Conservation (phyloP, 2,888 invertebrate species). For the Serripes groenlandicus region DNA sequence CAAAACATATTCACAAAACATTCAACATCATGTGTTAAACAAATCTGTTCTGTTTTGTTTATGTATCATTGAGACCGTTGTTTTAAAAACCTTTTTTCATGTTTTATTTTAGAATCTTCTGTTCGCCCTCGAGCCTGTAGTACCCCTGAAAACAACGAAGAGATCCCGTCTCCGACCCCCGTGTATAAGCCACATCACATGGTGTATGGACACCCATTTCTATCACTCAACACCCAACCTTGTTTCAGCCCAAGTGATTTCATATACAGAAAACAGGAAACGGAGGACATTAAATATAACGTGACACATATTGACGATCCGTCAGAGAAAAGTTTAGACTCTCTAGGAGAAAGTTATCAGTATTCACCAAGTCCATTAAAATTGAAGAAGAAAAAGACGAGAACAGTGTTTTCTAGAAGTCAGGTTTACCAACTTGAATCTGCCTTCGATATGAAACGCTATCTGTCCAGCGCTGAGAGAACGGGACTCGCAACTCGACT, state of each 20-base stretch:
- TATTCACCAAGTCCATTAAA: slow-evolving; percentile 64
- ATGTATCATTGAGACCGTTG: not conserved
- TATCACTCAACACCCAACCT: not conserved
- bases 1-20: no score
- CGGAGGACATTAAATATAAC: slow-evolving; percentile 19
- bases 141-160: slow-evolving; percentile 58
- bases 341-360: slow-evolving; percentile 62
- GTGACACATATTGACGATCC: slow-evolving; percentile 26
- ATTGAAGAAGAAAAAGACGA: slow-evolving; percentile 62
- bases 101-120: slow-evolving; percentile 38
- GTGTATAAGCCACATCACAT: slow-evolving; percentile 15
- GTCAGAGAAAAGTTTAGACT: slow-evolving; percentile 64
- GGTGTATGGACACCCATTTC: not conserved
- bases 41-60: not conserved
- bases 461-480: slow-evolving; percentile 62
- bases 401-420: slow-evolving; percentile 66
- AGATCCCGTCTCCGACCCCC: slow-evolving; percentile 58
- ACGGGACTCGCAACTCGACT: slow-evolving; percentile 54
- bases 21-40: no score
- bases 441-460: slow-evolving; percentile 66
- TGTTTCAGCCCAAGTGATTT: not conserved
- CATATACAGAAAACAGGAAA: not conserved
- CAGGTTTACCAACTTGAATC: slow-evolving; percentile 66
- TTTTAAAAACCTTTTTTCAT: not conserved
- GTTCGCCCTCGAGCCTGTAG: slow-evolving; percentile 59